Conservation (phyloP, 2,113 vertebrate genomes). For the Ornithorhynchus anatinus region DNA sequence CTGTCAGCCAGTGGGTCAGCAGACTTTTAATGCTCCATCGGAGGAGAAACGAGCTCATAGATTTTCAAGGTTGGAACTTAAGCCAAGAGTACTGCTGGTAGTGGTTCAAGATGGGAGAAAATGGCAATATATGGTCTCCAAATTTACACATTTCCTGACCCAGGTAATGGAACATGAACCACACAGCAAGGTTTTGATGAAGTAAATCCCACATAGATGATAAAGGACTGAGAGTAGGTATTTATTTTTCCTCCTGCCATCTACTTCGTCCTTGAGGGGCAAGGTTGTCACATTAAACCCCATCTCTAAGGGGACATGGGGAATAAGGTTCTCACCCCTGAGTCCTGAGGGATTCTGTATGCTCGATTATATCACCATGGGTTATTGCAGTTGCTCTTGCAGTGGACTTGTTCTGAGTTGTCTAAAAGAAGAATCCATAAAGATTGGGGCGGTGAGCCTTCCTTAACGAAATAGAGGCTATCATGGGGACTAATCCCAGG, state of each 20-base stretch:
- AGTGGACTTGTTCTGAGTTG: not conserved
- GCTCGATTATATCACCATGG: not conserved
- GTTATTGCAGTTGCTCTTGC: not conserved
- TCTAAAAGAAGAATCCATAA: not conserved
- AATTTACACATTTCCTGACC: constrained; percentile 24
- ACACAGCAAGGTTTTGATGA: constrained; percentile 23
- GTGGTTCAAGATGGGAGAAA: constrained; percentile 6
- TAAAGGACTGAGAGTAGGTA: not conserved
- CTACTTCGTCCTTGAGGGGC: constrained; percentile 10
- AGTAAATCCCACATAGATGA: not conserved
- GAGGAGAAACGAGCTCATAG: constrained; percentile 21
- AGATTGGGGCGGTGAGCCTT: not conserved
- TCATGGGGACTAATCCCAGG: not conserved
- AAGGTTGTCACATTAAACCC: not conserved
- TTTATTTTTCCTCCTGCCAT: constrained; percentile 30
- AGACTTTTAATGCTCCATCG: not conserved
- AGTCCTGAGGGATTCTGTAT: not conserved
- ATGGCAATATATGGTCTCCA: constrained; percentile 15
- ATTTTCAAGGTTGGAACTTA: constrained; percentile 34
- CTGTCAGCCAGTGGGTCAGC: not conserved
- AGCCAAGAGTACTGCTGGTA: constrained; percentile 11
- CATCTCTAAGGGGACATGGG: not conserved
- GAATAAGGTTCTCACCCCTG: not conserved
- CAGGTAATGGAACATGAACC: constrained; percentile 24
- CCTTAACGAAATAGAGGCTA: not conserved